Evolutionary conservation across 2,113 vertebrate genomes (phyloP).

Genomic region (Pantherophis guttatus): DNA sequence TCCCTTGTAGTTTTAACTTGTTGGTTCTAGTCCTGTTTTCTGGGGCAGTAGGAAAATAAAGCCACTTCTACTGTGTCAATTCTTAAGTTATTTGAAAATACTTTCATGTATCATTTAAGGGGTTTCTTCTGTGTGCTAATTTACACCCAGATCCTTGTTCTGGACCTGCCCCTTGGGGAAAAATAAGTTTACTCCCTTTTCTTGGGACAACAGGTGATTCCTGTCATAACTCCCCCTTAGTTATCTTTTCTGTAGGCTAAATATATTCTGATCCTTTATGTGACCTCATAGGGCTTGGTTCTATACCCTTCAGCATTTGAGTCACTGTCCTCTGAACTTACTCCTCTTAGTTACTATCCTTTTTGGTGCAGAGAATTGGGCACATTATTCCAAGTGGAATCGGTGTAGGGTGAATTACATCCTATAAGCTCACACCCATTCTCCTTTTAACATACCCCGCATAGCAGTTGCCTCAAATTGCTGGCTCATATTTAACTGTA

Average conservation of each 20-base stretch:
- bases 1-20: not conserved
- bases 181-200: not conserved
- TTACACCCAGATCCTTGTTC: not conserved
- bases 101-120: not conserved
- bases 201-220: not conserved
- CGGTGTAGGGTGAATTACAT: not conserved
- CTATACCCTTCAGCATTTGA: not conserved
- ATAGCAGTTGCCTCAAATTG: not conserved
- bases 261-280: not conserved
- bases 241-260: not conserved
- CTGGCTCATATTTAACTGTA: not conserved
- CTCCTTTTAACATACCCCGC: not conserved
- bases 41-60: not conserved
- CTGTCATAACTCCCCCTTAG: not conserved
- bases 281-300: not conserved
- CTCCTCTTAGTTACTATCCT: not conserved
- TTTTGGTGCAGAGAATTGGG: not conserved
- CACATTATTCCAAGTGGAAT: not conserved
- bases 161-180: not conserved
- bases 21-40: not conserved
- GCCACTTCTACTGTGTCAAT: not conserved
- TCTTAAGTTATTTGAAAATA: not conserved
- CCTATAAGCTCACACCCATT: not conserved
- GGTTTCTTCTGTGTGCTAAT: not conserved
- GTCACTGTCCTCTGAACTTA: not conserved